Base-by-base conservation (phyloP, 2,113 vertebrate species). In the Microcebus jonahi region DNA sequence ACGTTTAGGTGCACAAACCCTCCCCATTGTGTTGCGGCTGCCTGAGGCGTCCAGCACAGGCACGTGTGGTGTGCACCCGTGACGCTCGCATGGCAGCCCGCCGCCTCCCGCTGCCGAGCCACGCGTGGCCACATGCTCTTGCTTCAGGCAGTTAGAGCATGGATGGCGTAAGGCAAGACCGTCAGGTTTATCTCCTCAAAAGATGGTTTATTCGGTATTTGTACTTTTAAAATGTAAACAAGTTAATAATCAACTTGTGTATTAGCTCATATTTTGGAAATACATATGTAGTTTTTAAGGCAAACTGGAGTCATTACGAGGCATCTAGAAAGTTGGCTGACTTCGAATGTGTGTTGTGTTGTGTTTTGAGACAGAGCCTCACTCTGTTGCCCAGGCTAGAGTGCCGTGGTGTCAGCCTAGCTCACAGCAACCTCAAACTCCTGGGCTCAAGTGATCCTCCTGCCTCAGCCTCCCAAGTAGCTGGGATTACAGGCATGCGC, bases 111-210 rank as follows among this genome's bases (percentile, higher is more conserved):
- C 5, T 18, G 17, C 20, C 53, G 5, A 18, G 53, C 5, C 17
- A 4, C 13, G 1, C 2, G 3, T 2, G 15, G 8, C 42, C 18
- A 23, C 31, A 17, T 17, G 45, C 21, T 39, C 31, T 25, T 11
- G n/a, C 29, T 59, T 29, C 31, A 9, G 31, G 50, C 34, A 5
- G 31, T 31, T 4, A 0, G 59, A 48, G 14, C 29, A 25, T 0
- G 6, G 31, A 8, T 8, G 53, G 11, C 5, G 0, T 21, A 8
- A 1, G 3, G 0, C 8, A 12, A 48, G 8, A 11, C 1, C 0
- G 0, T 29, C 48, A 6, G n/a, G 21, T 25, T 14, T 6, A 3
- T 8, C 70, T 63, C 8, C 1, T 27, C 73, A 20, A 34, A 55
- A 57, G n/a, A 42, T 12, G 7, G 36, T 57, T 39, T 48, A 1